A percentile compares a stretch with the other conserved stretches of the same genome.
Evolutionary conservation across 2,113 vertebrate genomes (phyloP).

Genomic region (Phaethon lepturus): DNA sequence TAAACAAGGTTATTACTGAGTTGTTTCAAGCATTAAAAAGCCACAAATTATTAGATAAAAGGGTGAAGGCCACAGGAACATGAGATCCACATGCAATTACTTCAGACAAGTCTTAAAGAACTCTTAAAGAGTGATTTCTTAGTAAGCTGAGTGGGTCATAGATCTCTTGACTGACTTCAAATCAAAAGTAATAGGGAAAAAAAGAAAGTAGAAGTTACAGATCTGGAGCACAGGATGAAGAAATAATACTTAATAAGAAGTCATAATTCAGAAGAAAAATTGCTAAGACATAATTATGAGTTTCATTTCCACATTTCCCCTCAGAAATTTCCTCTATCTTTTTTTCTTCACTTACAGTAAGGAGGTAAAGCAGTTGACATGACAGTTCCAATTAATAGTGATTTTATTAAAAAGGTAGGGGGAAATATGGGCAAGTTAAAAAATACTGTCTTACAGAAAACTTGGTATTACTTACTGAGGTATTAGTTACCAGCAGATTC

Average conservation of each 20-base stretch:
- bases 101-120: background rate
- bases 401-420: background rate
- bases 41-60: background rate
- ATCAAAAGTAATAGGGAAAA: background rate
- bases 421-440: background rate
- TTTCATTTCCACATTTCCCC: background rate
- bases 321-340: background rate
- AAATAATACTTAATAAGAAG: background rate
- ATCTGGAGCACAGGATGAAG: background rate
- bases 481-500: background rate
- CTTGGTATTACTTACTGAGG: background rate
- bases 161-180: background rate
- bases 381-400: background rate
- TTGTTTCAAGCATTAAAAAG: background rate
- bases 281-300: background rate
- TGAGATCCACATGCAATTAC: background rate
- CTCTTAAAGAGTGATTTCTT: background rate
- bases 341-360: background rate
- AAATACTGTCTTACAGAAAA: background rate
- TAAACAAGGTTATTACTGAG: background rate
- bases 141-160: accelerated
- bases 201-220: background rate
- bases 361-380: background rate
- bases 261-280: background rate
- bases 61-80: background rate